Conservation (phyloP, 2,113 vertebrate species). For the Odocoileus virginianus region DNA sequence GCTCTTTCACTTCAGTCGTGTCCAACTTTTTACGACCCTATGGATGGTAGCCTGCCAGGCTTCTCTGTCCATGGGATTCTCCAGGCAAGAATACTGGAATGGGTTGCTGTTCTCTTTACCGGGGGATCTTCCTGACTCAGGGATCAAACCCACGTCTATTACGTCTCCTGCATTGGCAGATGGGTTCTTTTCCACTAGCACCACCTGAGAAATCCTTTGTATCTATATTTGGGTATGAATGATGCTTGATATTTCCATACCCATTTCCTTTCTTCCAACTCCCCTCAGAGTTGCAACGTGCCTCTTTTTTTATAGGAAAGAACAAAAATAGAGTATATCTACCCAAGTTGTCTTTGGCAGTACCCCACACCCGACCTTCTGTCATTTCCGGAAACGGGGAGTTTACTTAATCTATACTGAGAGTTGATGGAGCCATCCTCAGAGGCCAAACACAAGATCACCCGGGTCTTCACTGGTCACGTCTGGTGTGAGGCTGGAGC, state of each 20-base stretch:
- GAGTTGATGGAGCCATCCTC: neutral
- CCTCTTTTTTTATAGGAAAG: neutral
- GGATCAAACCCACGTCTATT: neutral
- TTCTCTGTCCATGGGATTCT: neutral
- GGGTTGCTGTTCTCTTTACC: neutral
- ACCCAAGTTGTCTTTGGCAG: neutral
- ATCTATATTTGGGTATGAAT: neutral
- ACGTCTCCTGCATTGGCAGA: neutral
- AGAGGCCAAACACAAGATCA: constrained; percentile 11
- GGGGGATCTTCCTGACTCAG: neutral
- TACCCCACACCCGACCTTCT: neutral
- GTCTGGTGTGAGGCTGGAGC: neutral
- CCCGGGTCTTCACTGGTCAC: neutral
- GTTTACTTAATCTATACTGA: neutral
- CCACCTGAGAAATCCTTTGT: neutral
- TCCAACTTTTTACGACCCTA: fast-evolving
- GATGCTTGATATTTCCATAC: neutral
- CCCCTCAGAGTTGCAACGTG: neutral
- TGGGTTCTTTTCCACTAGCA: neutral
- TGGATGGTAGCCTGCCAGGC: neutral
- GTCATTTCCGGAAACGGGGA: constrained; percentile 18
- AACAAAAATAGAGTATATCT: neutral
- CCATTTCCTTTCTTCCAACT: constrained; percentile 16
- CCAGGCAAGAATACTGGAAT: neutral
- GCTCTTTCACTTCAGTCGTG: neutral